These are phyloP conservation scores for Isaurus tuberculatus DNA, from an alignment of 92 coral and sea anemone species.

Conservation along the genomic window DNA sequence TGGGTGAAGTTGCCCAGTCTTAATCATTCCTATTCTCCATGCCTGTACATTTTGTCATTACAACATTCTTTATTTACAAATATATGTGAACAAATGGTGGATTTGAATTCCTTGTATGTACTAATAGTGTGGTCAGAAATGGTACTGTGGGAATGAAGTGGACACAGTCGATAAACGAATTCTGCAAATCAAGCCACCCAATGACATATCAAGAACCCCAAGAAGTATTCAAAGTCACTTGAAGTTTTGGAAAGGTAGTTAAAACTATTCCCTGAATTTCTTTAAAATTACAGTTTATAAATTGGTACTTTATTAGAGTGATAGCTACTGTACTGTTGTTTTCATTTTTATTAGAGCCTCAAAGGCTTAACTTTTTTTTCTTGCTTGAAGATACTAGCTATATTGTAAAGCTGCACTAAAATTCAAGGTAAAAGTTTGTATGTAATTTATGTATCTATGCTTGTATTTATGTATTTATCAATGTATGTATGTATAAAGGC, in stretches of 20 bases:
- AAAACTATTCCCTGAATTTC: no score
- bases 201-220: conserved; percentile 38
- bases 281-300: no score
- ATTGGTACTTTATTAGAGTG: no score
- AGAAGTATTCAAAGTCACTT: conserved; percentile 31
- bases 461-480: no score
- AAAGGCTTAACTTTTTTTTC: no score
- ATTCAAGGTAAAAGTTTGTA: no score
- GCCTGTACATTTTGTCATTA: not conserved
- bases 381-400: no score
- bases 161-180: conserved; percentile 25
- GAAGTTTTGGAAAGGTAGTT: conserved; percentile 53
- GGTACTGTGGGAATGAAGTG: conserved; percentile 43
- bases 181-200: conserved; percentile 49
- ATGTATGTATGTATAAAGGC: no score
- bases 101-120: not conserved
- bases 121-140: not conserved
- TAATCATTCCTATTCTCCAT: not conserved
- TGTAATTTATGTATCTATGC: no score
- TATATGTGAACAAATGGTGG: not conserved
- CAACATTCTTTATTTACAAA: not conserved
- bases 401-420: no score
- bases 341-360: no score
- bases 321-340: no score
- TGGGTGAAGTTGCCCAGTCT: not conserved